A percentile compares a stretch with the other conserved stretches of the same genome.
These are phyloP conservation scores for Cydia splendana DNA, from an alignment of 1,140 invertebrate species.

Conservation along the genomic window DNA sequence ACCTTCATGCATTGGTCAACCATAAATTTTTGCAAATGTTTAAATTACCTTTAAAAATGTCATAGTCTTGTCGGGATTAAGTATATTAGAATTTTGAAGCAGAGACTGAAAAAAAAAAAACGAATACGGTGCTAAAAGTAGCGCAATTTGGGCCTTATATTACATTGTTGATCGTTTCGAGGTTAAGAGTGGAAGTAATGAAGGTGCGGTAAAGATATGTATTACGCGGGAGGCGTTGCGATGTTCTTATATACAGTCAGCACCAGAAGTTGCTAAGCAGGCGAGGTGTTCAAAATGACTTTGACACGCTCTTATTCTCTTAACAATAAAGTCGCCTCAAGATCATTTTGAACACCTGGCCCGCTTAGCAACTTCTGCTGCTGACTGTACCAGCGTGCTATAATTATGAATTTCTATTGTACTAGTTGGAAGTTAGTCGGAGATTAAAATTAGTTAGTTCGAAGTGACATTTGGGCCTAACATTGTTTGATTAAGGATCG, in stretches of 20 bases:
- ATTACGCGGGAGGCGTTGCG: not conserved
- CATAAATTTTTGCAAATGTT: not conserved
- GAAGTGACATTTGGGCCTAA: not conserved
- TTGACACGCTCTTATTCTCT: no score
- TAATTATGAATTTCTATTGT: not conserved
- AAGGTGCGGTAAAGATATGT: not conserved
- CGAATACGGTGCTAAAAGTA: conserved; percentile 22
- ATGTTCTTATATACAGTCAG: not conserved
- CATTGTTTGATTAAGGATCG: not conserved
- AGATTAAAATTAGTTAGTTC: not conserved
- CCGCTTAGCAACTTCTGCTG: no score
- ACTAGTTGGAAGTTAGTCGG: not conserved
- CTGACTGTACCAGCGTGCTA: not conserved
- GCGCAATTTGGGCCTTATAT: conserved; percentile 20
- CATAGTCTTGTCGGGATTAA: not conserved
- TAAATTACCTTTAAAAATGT: not conserved
- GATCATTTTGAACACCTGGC: no score
- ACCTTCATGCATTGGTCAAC: conserved; percentile 3
- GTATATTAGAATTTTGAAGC: not conserved
- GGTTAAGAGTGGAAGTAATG: not conserved
- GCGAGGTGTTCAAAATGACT: no score
- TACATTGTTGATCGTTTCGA: conserved; percentile 10
- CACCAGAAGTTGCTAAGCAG: no score
- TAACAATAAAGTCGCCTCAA: no score
- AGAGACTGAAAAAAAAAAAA: conserved; percentile 18